Evolutionary conservation across 2,888 invertebrate species (phyloP).

Genomic region (Sphaerophoria rueppellii): DNA sequence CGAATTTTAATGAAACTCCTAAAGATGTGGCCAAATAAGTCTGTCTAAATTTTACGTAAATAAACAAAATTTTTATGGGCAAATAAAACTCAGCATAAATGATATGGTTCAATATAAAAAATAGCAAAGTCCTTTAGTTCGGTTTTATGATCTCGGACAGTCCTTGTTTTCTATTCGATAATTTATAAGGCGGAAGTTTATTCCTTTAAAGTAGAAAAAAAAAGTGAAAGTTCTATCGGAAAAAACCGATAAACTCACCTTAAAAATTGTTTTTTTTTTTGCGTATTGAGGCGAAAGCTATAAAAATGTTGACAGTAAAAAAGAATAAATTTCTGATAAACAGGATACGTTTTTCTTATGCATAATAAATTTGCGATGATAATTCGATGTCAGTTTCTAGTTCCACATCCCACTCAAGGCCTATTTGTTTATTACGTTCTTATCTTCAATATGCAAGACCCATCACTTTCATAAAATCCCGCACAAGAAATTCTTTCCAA

Average conservation of each 20-base stretch:
- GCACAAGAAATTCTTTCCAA: constrained; percentile 25
- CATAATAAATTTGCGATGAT: constrained; percentile 2
- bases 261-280: not conserved
- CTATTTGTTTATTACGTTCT: constrained; percentile 21
- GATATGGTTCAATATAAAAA: too few relatives aligned
- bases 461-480: constrained; percentile 7
- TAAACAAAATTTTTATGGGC: too few relatives aligned
- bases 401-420: not conserved
- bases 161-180: too few relatives aligned
- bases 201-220: not conserved
- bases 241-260: not conserved
- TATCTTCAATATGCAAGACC: constrained; percentile 27
- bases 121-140: too few relatives aligned
- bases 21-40: too few relatives aligned
- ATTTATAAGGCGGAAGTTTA: too few relatives aligned
- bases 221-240: not conserved
- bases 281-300: not conserved
- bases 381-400: not conserved
- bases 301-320: not conserved
- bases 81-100: too few relatives aligned
- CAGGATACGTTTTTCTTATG: not conserved
- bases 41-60: too few relatives aligned
- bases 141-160: too few relatives aligned
- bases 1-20: too few relatives aligned
- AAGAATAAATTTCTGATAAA: not conserved